These are phyloP conservation scores for Myotis daubentonii DNA, from an alignment of 2,797 vertebrate genomes.

Conservation along the genomic window DNA sequence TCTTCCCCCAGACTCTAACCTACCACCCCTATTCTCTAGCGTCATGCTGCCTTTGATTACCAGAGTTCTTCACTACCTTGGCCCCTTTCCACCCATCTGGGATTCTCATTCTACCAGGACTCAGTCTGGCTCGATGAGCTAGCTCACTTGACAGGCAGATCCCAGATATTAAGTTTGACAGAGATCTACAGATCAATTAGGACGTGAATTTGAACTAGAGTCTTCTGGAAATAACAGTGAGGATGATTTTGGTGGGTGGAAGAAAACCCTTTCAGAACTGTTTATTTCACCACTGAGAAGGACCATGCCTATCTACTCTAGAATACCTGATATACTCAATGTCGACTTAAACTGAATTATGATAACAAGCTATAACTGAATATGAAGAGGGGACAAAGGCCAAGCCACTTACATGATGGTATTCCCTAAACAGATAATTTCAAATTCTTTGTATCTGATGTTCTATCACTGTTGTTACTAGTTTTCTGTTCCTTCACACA, in stretches of 20 bases:
- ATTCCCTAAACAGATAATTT: conserved; percentile 37
- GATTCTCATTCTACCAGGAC: background rate
- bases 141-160: conserved; percentile 9
- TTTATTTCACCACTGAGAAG: conserved; percentile 38
- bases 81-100: background rate
- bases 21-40: background rate
- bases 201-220: conserved; percentile 22
- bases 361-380: conserved; percentile 9
- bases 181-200: background rate
- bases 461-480: conserved; percentile 5
- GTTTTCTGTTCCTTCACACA: background rate
- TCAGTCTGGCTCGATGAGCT: background rate
- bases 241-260: background rate
- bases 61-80: background rate
- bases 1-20: background rate
- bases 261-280: background rate
- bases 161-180: conserved; percentile 25
- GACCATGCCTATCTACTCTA: background rate
- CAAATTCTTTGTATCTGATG: conserved; percentile 23
- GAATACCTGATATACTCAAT: background rate
- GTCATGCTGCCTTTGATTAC: conserved; percentile 4
- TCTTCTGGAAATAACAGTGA: conserved; percentile 42
- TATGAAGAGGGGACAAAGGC: conserved; percentile 39
- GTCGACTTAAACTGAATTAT: background rate
- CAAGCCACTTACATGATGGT: conserved; percentile 17